phyloP scores from a whole-genome alignment of 2,888 invertebrate species.

The Pristionchus fissidentatus region DNA sequence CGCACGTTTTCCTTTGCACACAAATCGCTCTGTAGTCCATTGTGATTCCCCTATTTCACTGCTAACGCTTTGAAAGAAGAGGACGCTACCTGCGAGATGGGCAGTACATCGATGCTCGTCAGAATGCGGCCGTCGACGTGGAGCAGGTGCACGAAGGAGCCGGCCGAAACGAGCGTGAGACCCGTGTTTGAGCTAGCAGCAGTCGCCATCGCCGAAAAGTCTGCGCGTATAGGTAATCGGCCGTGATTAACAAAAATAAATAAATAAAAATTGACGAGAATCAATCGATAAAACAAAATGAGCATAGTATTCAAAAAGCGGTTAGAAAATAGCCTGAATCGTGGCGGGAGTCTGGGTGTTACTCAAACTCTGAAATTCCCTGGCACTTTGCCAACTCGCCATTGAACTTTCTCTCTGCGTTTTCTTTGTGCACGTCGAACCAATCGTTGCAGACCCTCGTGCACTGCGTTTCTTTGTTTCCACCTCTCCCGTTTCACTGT shows the following conservation, averaged over 20 bases:
- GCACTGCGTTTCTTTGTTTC: neutral
- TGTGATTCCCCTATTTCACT: too few relatives aligned
- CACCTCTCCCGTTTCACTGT: neutral
- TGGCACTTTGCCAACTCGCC: neutral
- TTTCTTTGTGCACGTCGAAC: conserved; percentile 8
- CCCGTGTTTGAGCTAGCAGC: conserved; percentile 38
- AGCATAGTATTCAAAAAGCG: neutral
- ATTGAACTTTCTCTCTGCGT: neutral
- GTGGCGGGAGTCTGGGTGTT: neutral
- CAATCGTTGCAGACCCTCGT: neutral
- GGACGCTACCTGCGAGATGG: too few relatives aligned
- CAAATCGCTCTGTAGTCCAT: too few relatives aligned
- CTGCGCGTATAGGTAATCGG: neutral
- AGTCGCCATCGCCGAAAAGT: conserved; percentile 9
- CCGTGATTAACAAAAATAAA: neutral
- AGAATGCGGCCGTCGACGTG: conserved; percentile 6
- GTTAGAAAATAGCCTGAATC: neutral
- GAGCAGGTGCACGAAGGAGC: conserved; percentile 23
- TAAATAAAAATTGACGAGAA: neutral
- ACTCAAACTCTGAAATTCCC: neutral
- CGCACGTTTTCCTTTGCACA: too few relatives aligned
- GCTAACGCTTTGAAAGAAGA: too few relatives aligned
- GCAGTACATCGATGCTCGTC: conserved; percentile 33
- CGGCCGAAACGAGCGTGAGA: conserved; percentile 46
- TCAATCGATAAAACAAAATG: neutral